Percentiles rank a stretch among this genome's conserved stretches.
These are phyloP conservation scores for Drosophila neotestacea DNA, from an alignment of 2,888 invertebrate species.

Conservation along the genomic window DNA sequence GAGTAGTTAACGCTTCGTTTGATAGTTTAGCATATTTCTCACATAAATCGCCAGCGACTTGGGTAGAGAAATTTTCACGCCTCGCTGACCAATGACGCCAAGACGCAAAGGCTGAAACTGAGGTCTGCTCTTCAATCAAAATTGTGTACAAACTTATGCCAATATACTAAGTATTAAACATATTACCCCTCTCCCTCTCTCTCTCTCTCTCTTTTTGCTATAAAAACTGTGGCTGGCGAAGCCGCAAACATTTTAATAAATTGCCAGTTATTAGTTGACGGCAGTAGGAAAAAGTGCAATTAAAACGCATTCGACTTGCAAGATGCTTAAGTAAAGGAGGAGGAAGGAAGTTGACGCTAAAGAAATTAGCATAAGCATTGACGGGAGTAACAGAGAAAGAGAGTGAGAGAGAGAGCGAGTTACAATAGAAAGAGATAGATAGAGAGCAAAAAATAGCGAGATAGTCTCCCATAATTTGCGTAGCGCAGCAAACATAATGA, in stretches of 20 bases:
- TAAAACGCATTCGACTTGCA: slow-evolving; percentile 68
- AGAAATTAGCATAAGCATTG: slow-evolving; percentile 73
- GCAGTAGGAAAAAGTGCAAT: slow-evolving; percentile 75
- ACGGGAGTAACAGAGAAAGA: slow-evolving; percentile 42
- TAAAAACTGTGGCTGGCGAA: slow-evolving; percentile 3
- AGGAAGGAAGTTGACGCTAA: slow-evolving; percentile 60
- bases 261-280: slow-evolving; percentile 74
- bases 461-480: slow-evolving; percentile 79
- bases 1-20: slow-evolving; percentile 63
- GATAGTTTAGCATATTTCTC: slow-evolving; percentile 77
- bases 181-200: background rate
- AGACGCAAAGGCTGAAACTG: slow-evolving; percentile 31
- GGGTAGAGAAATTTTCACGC: slow-evolving; percentile 77
- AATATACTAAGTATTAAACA: slow-evolving; percentile 48
- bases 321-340: background rate
- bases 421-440: slow-evolving; percentile 14
- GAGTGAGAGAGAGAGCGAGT: slow-evolving; percentile 38
- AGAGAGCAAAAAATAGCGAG: slow-evolving; percentile 55
- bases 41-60: slow-evolving; percentile 75
- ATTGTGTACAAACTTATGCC: slow-evolving; percentile 58
- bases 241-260: slow-evolving; percentile 73
- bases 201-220: background rate
- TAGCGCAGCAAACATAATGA: slow-evolving; percentile 62
- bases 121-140: slow-evolving; percentile 56
- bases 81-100: slow-evolving; percentile 62